Base-by-base conservation (phyloP, 2,113 vertebrate species). In the Furnarius figulus region DNA sequence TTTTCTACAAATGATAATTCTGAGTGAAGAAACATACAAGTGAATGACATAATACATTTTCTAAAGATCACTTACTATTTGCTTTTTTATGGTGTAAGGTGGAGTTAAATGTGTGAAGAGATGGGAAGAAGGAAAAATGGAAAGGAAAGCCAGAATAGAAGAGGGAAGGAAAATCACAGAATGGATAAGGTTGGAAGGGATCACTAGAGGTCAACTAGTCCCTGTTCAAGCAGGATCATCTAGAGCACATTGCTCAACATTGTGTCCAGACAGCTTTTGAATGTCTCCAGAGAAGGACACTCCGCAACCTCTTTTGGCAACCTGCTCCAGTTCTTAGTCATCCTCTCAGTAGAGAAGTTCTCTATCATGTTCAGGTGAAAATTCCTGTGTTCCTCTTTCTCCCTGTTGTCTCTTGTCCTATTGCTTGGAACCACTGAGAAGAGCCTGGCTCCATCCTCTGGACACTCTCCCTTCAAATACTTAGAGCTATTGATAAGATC, bases 221-320 rank as follows among this genome's bases (percentile, higher is more conserved):
- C 14, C 4, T 50, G 44, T 18, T 37, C 27, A 50, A 37, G 25
- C 12, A 33, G 20, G 46, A 18, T 50, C 5, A 8, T 6, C 3
- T 28, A 44, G 10, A 28, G 14, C 31, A 23, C 0, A 0, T 65
- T 27, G 37, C 27, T 44, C 18, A 50, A 12, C 21, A 37, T 50
- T 66, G 6, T 37, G 27, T 74, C 18, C 33, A 33, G 59, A 31
- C 0, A 5, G 8, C 14, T 44, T 66, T 50, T 44, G 50, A 50
- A 19, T 50, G 27, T 16, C 6, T 58, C 22, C 1, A 0, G 37
- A 58, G 10, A 55, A 47, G 17, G 17, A 58, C 18, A 66, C 33
- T 37, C 18, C 44, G 37, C 22, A 21, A 15, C 18, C 19, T 52
- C 22, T 37, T 4, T 3, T 1, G 37, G 22, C 2, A 44, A 28